These are phyloP conservation scores for Prionailurus bengalensis DNA, from an alignment of 2,113 vertebrate species.

Conservation along the genomic window DNA sequence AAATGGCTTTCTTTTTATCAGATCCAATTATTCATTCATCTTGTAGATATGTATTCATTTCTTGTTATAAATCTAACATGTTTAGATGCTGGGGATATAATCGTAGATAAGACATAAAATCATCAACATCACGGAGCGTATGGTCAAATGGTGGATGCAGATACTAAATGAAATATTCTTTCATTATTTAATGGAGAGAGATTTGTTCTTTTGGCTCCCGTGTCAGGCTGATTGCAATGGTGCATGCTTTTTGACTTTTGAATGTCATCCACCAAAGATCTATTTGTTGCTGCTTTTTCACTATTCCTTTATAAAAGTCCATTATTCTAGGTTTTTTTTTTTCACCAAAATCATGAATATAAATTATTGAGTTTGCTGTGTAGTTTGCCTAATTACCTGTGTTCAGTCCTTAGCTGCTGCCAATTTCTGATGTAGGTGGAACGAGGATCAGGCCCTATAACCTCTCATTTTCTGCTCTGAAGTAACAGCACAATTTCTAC, in stretches of 20 bases:
- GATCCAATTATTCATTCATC: background rate
- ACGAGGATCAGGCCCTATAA: background rate
- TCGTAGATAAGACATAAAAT: background rate
- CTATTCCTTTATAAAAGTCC: background rate
- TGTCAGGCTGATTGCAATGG: background rate
- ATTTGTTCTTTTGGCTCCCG: background rate
- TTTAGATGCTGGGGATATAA: background rate
- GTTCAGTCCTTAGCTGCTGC: background rate
- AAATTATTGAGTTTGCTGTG: background rate
- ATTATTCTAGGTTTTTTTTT: background rate
- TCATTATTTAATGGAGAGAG: background rate
- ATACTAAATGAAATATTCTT: background rate
- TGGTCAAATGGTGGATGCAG: background rate
- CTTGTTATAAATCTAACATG: background rate
- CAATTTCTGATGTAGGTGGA: background rate
- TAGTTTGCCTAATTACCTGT: background rate
- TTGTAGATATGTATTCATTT: background rate
- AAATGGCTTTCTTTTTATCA: background rate
- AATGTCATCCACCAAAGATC: background rate
- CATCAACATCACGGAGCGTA: background rate
- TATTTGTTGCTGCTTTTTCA: background rate
- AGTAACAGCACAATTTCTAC: background rate
- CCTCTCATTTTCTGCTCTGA: background rate
- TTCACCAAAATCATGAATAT: background rate
- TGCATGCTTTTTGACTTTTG: background rate